These are phyloP conservation scores for Lottia scabra DNA, from an alignment of 2,888 invertebrate species.

Conservation along the genomic window DNA sequence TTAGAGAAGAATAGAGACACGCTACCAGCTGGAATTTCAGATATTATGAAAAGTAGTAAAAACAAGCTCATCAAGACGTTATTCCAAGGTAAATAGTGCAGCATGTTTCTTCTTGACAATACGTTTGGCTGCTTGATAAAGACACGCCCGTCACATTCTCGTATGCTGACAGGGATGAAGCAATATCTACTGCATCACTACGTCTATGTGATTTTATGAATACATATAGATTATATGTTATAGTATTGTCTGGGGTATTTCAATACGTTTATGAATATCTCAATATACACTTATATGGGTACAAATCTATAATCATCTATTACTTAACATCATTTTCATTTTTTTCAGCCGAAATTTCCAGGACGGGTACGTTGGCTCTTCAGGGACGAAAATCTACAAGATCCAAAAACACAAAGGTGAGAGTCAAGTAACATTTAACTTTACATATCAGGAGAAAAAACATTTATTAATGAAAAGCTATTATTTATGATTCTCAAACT, in stretches of 20 bases:
- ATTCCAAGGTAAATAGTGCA: constrained; percentile 53
- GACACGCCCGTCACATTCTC: too few relatives aligned
- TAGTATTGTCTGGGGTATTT: too few relatives aligned
- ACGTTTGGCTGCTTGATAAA: not conserved
- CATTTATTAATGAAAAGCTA: too few relatives aligned
- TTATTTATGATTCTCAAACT: too few relatives aligned
- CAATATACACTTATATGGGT: too few relatives aligned
- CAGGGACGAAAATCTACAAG: constrained; percentile 45
- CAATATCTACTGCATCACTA: not conserved
- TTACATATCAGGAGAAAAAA: too few relatives aligned
- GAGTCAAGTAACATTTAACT: not conserved
- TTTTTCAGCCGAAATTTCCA: constrained; percentile 55
- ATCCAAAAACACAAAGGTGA: constrained; percentile 1
- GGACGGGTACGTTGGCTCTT: constrained; percentile 61
- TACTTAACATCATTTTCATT: not conserved
- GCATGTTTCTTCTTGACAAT: not conserved
- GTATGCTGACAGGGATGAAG: too few relatives aligned
- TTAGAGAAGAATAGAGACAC: constrained; percentile 68
- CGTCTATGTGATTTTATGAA: too few relatives aligned
- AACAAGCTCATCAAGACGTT: constrained; percentile 59
- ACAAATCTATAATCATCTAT: not conserved
- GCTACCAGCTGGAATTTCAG: constrained; percentile 59
- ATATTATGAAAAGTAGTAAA: constrained; percentile 57
- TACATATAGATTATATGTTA: too few relatives aligned
- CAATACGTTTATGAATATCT: too few relatives aligned